Evolutionary conservation across 2,797 vertebrate species (phyloP).

Genomic region (Etheostoma perlongum): DNA sequence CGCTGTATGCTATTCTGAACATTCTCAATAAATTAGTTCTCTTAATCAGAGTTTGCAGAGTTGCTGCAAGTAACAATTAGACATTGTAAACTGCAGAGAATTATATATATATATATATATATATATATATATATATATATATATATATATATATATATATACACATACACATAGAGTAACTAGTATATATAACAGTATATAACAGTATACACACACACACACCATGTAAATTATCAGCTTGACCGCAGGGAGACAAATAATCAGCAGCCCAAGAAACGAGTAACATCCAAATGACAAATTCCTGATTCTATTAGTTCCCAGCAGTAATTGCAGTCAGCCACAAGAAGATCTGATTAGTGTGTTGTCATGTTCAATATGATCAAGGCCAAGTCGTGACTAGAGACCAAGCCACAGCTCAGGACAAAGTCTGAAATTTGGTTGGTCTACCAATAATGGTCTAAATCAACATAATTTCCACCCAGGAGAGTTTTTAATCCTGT

Average conservation of each 20-base stretch:
- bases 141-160: background rate
- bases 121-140: background rate
- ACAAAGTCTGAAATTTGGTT: background rate
- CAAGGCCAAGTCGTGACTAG: background rate
- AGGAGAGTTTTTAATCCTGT: background rate
- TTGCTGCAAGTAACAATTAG: background rate
- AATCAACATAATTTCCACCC: background rate
- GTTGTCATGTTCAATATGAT: slow-evolving; percentile 44
- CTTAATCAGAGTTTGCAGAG: slow-evolving; percentile 3
- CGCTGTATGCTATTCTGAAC: background rate
- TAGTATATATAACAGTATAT: no score
- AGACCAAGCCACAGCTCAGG: background rate
- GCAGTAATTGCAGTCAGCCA: slow-evolving; percentile 35
- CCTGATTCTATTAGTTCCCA: slow-evolving; percentile 36
- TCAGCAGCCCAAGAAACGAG: slow-evolving; percentile 9
- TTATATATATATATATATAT: background rate
- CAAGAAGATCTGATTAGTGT: slow-evolving; percentile 44
- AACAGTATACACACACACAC: no score
- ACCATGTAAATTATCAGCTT: background rate
- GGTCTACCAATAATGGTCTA: background rate
- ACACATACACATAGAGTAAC: no score
- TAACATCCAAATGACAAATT: slow-evolving; percentile 35
- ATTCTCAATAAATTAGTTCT: background rate
- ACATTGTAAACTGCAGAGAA: slow-evolving; percentile 7
- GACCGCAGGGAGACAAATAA: slow-evolving; percentile 10